phyloP scores from a whole-genome alignment of 2,888 invertebrate genomes.

The Onchidella celtica region DNA sequence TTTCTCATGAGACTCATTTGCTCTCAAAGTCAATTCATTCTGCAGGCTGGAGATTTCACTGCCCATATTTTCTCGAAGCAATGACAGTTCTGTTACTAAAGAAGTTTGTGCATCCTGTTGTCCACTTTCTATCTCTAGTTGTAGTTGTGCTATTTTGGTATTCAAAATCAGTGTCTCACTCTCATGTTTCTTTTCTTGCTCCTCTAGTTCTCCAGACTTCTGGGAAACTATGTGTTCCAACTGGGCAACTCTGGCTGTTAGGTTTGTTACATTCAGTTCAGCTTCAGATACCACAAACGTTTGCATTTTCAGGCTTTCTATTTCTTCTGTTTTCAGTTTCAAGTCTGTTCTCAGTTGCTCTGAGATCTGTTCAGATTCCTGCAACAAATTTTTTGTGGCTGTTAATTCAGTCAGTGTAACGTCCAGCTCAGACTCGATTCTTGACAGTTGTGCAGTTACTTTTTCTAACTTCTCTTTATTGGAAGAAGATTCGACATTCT shows the following conservation, averaged over 20 bases:
- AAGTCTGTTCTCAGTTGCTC: constrained; percentile 6
- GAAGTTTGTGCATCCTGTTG: constrained; percentile 17
- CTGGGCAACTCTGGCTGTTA: neutral
- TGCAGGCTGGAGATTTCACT: neutral
- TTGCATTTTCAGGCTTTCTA: constrained; percentile 10
- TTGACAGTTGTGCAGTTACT: neutral
- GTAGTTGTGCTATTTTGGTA: constrained; percentile 17
- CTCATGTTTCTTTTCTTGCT: neutral
- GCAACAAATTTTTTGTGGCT: neutral
- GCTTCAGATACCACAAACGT: neutral
- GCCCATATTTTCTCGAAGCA: constrained; percentile 23
- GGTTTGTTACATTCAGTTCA: neutral
- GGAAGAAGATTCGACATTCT: constrained; percentile 16
- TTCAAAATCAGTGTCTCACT: too few relatives aligned
- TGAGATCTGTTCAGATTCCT: neutral
- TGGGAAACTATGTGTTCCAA: neutral
- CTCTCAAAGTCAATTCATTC: neutral
- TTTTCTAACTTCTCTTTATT: constrained; percentile 10
- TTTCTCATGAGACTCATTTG: constrained; percentile 2
- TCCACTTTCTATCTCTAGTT: constrained; percentile 23
- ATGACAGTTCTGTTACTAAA: constrained; percentile 3
- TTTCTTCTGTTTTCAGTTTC: constrained; percentile 14
- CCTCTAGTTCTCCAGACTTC: constrained; percentile 12
- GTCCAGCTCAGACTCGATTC: constrained; percentile 20
- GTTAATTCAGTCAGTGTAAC: constrained; percentile 1